Evolutionary conservation across 2,888 invertebrate species (phyloP).

Genomic region (Eupeodes latifasciatus): DNA sequence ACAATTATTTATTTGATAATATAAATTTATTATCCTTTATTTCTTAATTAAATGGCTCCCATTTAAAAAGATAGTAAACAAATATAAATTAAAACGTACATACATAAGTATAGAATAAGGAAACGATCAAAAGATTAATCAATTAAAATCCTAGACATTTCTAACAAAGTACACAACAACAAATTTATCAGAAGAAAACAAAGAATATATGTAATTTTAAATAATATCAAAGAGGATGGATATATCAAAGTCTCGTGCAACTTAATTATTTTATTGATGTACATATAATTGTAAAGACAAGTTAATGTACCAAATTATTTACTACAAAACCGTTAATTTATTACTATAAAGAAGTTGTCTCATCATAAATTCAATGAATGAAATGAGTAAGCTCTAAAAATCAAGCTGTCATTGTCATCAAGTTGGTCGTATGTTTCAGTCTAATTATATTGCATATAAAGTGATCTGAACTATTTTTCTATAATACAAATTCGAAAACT

Average conservation of each 20-base stretch:
- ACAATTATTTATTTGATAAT: background rate
- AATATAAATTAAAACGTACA: slow-evolving; percentile 28
- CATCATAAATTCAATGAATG: slow-evolving; percentile 12
- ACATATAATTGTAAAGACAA: slow-evolving; percentile 31
- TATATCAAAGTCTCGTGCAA: slow-evolving; percentile 19
- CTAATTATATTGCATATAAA: too few relatives aligned
- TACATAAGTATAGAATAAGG: slow-evolving; percentile 9
- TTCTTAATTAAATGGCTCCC: background rate
- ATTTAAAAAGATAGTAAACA: slow-evolving; percentile 49
- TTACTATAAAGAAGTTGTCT: background rate
- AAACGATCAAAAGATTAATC: slow-evolving; percentile 27
- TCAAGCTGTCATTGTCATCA: background rate
- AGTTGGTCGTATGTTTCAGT: background rate
- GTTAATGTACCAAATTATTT: slow-evolving; percentile 36
- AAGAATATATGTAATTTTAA: too few relatives aligned
- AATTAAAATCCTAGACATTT: slow-evolving; percentile 21
- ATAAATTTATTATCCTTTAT: slow-evolving; percentile 16
- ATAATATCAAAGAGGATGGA: background rate
- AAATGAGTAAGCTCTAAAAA: background rate
- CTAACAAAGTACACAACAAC: background rate
- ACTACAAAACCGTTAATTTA: slow-evolving; percentile 31
- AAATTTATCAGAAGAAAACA: background rate
- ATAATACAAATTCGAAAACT: too few relatives aligned
- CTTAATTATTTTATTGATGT: slow-evolving; percentile 32
- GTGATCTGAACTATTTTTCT: too few relatives aligned